Conservation (phyloP, 2,888 invertebrate genomes). For the Tetragonula carbonaria region DNA sequence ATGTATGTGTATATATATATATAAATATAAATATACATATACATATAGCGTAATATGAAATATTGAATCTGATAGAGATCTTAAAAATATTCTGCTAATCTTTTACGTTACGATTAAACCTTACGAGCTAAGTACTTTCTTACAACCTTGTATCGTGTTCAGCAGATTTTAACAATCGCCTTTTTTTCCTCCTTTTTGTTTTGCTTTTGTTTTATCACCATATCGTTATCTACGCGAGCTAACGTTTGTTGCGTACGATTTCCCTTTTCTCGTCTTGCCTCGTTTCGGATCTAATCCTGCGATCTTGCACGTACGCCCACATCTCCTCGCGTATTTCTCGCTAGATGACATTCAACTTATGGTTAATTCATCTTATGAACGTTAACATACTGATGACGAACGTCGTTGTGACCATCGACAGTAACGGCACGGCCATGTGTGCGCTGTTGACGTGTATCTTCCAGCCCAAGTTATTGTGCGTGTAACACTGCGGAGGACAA, state of each 20-base stretch:
- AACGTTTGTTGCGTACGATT: neutral
- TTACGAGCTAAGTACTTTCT: slow-evolving; percentile 82
- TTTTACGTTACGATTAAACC: slow-evolving; percentile 74
- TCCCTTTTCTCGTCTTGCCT: neutral
- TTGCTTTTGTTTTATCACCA: slow-evolving; percentile 42
- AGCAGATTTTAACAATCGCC: slow-evolving; percentile 64
- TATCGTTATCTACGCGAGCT: slow-evolving; percentile 30
- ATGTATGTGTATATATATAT: slow-evolving; percentile 59
- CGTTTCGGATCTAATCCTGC: neutral
- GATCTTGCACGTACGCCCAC: neutral
- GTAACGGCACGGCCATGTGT: slow-evolving; percentile 43
- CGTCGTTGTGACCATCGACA: slow-evolving; percentile 64
- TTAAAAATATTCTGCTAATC: slow-evolving; percentile 82
- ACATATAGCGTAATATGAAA: slow-evolving; percentile 78
- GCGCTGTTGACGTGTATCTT: slow-evolving; percentile 90
- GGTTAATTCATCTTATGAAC: slow-evolving; percentile 70
- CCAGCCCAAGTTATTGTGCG: slow-evolving; percentile 96
- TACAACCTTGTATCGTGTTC: slow-evolving; percentile 82
- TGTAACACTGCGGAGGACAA: slow-evolving; percentile 91
- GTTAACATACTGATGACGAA: slow-evolving; percentile 50
- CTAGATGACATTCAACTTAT: slow-evolving; percentile 22
- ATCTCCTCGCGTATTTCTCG: slow-evolving; percentile 35
- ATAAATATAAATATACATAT: slow-evolving; percentile 66
- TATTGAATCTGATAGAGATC: slow-evolving; percentile 81
- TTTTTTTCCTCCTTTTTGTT: slow-evolving; percentile 2